phyloP scores from a whole-genome alignment of 1,140 invertebrate genomes.

The Notospermus geniculatus region DNA sequence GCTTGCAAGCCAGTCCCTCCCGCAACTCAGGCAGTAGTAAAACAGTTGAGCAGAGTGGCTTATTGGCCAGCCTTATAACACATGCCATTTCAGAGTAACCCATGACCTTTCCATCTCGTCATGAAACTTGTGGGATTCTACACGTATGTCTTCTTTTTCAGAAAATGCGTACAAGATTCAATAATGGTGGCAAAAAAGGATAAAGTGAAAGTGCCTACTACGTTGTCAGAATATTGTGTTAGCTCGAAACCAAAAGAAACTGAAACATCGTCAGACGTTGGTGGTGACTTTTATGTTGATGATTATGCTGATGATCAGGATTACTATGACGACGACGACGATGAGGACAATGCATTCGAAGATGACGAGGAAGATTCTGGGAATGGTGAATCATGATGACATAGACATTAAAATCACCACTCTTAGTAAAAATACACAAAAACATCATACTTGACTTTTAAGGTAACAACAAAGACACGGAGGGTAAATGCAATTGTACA shows the following conservation, averaged over 20 bases:
- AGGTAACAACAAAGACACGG: too few relatives aligned
- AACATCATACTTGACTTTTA: too few relatives aligned
- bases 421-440: too few relatives aligned
- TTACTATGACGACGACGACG: conserved; percentile 48
- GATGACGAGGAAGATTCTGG: conserved; percentile 36
- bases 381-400: conserved; percentile 45
- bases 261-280: conserved; percentile 35
- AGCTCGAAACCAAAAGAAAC: conserved; percentile 38
- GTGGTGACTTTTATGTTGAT: conserved; percentile 54
- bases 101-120: too few relatives aligned
- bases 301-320: conserved; percentile 50
- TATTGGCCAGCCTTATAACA: too few relatives aligned
- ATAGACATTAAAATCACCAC: too few relatives aligned
- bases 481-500: too few relatives aligned
- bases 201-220: conserved; percentile 93
- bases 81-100: too few relatives aligned
- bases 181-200: conserved; percentile 93
- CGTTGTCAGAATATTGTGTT: conserved; percentile 88
- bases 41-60: too few relatives aligned
- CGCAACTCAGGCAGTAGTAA: too few relatives aligned
- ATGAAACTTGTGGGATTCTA: too few relatives aligned
- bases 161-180: conserved; percentile 94
- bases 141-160: conserved; percentile 57
- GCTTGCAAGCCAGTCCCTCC: too few relatives aligned
- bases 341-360: conserved; percentile 48